Conservation (phyloP, 2,797 vertebrate species). For the Spinus pinus region DNA sequence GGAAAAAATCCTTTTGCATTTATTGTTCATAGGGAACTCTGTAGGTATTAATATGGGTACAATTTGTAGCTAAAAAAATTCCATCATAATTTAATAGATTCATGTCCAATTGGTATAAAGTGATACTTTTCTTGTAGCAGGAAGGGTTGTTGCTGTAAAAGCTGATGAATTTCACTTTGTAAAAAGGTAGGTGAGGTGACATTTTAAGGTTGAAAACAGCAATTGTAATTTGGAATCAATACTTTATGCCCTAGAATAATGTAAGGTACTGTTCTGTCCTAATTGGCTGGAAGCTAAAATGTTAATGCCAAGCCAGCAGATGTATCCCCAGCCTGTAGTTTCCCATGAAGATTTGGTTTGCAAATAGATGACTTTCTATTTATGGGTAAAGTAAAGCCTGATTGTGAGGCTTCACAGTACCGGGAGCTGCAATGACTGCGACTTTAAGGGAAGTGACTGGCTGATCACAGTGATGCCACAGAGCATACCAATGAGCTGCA, state of each 20-base stretch:
- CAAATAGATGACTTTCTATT: constrained; percentile 56
- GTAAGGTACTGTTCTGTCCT: constrained; percentile 48
- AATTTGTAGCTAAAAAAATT: constrained; percentile 62
- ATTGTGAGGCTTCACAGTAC: constrained; percentile 46
- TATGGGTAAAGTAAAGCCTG: constrained; percentile 36
- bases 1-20: constrained; percentile 28
- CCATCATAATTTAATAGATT: constrained; percentile 55
- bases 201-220: constrained; percentile 59
- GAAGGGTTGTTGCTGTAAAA: constrained; percentile 37
- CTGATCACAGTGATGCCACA: background rate
- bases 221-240: constrained; percentile 62
- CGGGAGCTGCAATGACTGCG: background rate
- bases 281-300: constrained; percentile 51
- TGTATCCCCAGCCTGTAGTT: constrained; percentile 22
- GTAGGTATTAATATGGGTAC: constrained; percentile 56
- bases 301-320: constrained; percentile 38
- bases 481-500: constrained; percentile 40
- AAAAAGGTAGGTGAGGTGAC: constrained; percentile 50
- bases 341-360: constrained; percentile 48
- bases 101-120: constrained; percentile 58
- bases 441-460: constrained; percentile 55
- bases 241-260: constrained; percentile 43
- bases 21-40: constrained; percentile 52
- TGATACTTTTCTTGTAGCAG: constrained; percentile 52
- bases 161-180: constrained; percentile 33